Base-by-base conservation (phyloP, 2,113 vertebrate genomes). In the Psilopogon haemacephalus region DNA sequence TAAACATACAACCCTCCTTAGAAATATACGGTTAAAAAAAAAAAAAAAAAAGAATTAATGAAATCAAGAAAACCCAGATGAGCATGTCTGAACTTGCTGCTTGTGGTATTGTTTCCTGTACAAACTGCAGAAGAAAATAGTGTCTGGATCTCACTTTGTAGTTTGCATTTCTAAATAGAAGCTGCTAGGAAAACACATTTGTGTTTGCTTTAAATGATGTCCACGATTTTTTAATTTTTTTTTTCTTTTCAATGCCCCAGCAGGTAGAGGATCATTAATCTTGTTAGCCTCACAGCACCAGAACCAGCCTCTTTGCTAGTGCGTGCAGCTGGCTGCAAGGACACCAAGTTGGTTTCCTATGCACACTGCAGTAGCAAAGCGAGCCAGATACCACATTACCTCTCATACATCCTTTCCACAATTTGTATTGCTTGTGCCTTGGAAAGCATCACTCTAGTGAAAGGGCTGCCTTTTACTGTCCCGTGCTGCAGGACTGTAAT, bases 331-430 rank as follows among this genome's bases (percentile, higher is more conserved):
- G 52, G 82, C 23, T 84, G 26, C 55, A 55, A 50, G 21, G 46
- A 68, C 0, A 0, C n/a, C 3, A 54, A 63, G n/a, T n/a, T 55
- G 30, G 23, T 56, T 46, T 16, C 59, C 59, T 58, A 38, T 58
- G 67, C 32, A 44, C 21, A 17, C 67, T 72, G 74, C 1, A 1
- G 20, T 13, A 79, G 83, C 38, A 54, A 69, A 60, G 11, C 0
- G 1, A 88, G 24, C 6, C 71, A 64, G 42, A 37, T 23, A 21
- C 21, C 3, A 1, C 28, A 2, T 4, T 8, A 17, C 20, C 15
- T 70, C 55, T 60, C 7, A 1, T 4, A 35, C 23, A 44, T 16
- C 50, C 78, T 58, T n/a, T 40, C 40, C 40, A 40, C 40, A 1
- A 40, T 20, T 84, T 71, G 5, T 2, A 2, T 37, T 40, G 35